Evolutionary conservation across 2,797 vertebrate genomes (phyloP).

Genomic region (Momotus momota): DNA sequence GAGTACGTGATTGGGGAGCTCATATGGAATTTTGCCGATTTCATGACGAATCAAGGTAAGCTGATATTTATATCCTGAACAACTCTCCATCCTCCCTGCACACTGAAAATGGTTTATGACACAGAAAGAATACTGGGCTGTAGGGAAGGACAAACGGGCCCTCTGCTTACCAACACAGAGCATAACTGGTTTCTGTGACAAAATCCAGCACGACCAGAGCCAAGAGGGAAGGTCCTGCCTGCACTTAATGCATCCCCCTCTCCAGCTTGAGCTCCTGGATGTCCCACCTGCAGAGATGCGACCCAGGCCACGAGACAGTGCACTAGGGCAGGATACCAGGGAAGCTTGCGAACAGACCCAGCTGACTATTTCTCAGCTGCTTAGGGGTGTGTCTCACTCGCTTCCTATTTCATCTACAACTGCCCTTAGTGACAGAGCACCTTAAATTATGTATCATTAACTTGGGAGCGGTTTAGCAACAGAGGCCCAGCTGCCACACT

Average conservation of each 20-base stretch:
- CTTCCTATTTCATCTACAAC: neutral
- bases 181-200: neutral
- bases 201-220: neutral
- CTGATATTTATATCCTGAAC: neutral
- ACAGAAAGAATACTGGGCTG: neutral
- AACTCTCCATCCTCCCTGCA: neutral
- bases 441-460: neutral
- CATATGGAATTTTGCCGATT: constrained; percentile 98
- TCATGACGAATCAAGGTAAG: constrained; percentile 93
- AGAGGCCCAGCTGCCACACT: neutral
- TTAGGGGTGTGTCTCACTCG: neutral
- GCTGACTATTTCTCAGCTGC: neutral
- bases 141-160: neutral
- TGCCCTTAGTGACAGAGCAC: neutral
- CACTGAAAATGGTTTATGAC: neutral
- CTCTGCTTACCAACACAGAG: neutral
- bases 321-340: neutral
- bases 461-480: neutral
- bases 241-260: neutral
- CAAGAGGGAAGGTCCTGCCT: neutral
- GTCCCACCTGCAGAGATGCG: neutral
- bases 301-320: rapidly evolving
- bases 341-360: neutral
- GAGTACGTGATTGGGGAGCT: constrained; percentile 93
- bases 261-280: neutral